Percentiles rank a stretch among this genome's conserved stretches.
Evolutionary conservation across 2,113 vertebrate species (phyloP).

Genomic region (Saccopteryx bilineata): DNA sequence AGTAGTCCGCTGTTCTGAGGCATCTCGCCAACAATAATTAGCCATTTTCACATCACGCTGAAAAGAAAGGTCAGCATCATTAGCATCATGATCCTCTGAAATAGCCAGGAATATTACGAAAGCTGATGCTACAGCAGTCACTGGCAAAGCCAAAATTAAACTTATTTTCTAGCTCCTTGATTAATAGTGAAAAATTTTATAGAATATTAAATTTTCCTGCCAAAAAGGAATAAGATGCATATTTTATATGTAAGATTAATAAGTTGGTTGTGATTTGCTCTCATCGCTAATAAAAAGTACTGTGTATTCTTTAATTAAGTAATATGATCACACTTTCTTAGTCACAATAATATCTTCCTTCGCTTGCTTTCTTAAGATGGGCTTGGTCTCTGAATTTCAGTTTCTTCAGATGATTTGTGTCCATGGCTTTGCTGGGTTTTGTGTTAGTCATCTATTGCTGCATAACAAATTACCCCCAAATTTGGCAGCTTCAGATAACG

Average conservation of each 20-base stretch:
- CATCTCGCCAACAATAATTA: conserved; percentile 50
- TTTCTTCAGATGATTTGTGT: conserved; percentile 23
- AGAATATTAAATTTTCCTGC: conserved; percentile 2
- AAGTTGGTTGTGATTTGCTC: conserved; percentile 13
- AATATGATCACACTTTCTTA: not conserved
- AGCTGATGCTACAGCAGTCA: conserved; percentile 1
- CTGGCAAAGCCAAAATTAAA: conserved; percentile 48
- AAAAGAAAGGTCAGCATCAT: conserved; percentile 15
- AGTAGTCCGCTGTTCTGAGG: conserved; percentile 9
- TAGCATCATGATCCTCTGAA: conserved; percentile 32
- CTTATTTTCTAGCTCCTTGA: conserved; percentile 46
- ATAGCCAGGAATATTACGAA: not conserved
- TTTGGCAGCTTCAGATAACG: not conserved
- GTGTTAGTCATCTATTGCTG: not conserved
- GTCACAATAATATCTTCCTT: not conserved
- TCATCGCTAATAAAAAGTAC: conserved; percentile 27
- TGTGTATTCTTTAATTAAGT: conserved; percentile 41
- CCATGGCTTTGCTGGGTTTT: not conserved
- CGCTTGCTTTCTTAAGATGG: not conserved
- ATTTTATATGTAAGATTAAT: conserved; percentile 33
- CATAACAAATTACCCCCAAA: not conserved
- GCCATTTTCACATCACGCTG: conserved; percentile 14
- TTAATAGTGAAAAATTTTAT: not conserved
- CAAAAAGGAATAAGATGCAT: conserved; percentile 13
- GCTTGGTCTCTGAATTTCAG: not conserved